Base-by-base conservation (phyloP, 1,140 invertebrate genomes). In the Lordiphosa mommai region DNA sequence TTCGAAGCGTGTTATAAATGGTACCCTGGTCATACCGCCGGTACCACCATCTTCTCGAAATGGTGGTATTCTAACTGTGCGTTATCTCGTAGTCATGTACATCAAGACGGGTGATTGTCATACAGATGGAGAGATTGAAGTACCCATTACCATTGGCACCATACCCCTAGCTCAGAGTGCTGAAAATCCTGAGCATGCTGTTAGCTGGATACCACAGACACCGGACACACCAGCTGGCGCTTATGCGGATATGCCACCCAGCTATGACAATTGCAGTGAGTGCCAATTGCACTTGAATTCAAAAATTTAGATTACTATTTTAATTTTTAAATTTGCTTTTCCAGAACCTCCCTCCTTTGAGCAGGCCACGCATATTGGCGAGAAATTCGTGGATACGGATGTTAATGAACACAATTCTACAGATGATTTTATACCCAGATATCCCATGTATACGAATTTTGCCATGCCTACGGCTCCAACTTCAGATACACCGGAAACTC, bases 1-100 rank as follows among this genome's bases (percentile, higher is more conserved):
- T 6, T 61, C 84, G 0, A 87, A 86, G 32, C 70, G 69, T 7
- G 4, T 74, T 9, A 56, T 88, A 1, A 55, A 70, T 4, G 76
- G 65, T 16, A 50, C 14, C 3, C 27, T 88, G 5, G 9, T 52
- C 0, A 76, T 88, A 36, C 87, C 87, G 1, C 48, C 79, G 0
- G 65, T 73, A 9, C 70, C 74, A 1, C 86, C 86, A 2, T 65
- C 76, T 0, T 93, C 94, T 72, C 38, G 65, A 6, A 9, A 32
- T 0, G 7, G 30, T 1, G 60, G 69, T 20, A 87, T 88, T 6
- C 66, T 88, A 14, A 43, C 53, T 4, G 48, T 82, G 0, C 43
- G 52, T 12, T 84, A 86, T 12, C 23, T 52, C 1, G 37, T 88
- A 0, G 44, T 71, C 4, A 49, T 87, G 30, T 41, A 61, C 1